Conservation (phyloP, 2,888 invertebrate genomes). For the Notocelia uddmanniana region DNA sequence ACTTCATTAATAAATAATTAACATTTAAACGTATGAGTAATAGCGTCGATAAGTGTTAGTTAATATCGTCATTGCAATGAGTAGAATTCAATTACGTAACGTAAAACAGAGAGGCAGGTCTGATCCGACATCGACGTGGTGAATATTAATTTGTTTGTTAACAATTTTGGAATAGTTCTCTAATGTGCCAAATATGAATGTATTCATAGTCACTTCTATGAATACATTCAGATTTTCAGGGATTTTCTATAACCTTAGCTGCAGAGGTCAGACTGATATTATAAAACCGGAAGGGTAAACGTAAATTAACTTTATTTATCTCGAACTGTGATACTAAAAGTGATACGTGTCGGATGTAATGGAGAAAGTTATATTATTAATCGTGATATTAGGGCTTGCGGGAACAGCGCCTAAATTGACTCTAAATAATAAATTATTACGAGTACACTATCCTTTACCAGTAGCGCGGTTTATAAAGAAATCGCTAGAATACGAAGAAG, state of each 20-base stretch:
- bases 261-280: conserved; percentile 73
- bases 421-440: too few species aligned
- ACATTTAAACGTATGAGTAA: too few species aligned
- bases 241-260: conserved; percentile 63
- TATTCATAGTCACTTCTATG: conserved; percentile 42
- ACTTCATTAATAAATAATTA: too few species aligned
- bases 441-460: too few species aligned
- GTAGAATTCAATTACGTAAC: not conserved
- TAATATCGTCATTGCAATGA: not conserved
- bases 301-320: conserved; percentile 63
- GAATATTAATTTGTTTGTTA: conserved; percentile 16
- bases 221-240: conserved; percentile 52
- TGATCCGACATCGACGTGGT: not conserved
- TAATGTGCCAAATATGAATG: not conserved
- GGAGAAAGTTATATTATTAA: not conserved
- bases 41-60: too few species aligned
- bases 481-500: conserved; percentile 68
- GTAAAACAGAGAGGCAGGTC: not conserved
- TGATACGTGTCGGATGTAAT: not conserved
- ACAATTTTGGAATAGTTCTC: not conserved
- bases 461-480: conserved; percentile 66
- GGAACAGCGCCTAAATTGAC: not conserved
- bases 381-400: not conserved
- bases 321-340: conserved; percentile 3
- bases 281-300: conserved; percentile 71